Conservation (phyloP, 2,113 vertebrate genomes). For the Odocoileus virginianus region DNA sequence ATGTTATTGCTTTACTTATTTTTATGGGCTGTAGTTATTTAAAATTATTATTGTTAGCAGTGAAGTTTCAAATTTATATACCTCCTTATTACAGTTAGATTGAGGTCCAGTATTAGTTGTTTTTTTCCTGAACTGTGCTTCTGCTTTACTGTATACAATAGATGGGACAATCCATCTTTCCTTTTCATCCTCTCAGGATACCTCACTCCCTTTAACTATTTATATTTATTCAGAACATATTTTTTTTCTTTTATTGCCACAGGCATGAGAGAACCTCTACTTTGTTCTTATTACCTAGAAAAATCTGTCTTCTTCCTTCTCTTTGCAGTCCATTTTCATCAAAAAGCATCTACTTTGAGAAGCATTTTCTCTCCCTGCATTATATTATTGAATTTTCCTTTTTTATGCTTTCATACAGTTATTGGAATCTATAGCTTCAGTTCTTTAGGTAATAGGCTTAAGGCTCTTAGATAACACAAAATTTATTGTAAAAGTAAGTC, state of each 20-base stretch:
- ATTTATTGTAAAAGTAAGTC: background rate
- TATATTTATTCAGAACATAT: constrained; percentile 41
- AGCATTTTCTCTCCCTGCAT: constrained; percentile 17
- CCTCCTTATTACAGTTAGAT: background rate
- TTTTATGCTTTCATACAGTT: background rate
- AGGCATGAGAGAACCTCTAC: constrained; percentile 10
- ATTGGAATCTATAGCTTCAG: background rate
- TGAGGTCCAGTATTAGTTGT: background rate
- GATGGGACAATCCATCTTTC: background rate
- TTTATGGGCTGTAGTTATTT: constrained; percentile 16
- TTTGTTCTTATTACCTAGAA: constrained; percentile 35
- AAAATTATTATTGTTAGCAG: background rate
- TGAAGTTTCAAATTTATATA: background rate
- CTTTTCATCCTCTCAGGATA: background rate
- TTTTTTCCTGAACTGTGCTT: background rate
- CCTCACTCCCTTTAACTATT: background rate
- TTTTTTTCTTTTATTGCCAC: constrained; percentile 38
- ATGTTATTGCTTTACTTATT: background rate
- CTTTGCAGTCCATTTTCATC: constrained; percentile 13
- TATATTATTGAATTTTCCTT: background rate
- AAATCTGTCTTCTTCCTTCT: constrained; percentile 5
- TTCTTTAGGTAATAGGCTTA: background rate
- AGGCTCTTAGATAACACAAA: background rate
- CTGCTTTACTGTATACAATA: background rate
- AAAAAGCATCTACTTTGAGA: constrained; percentile 26